These are phyloP conservation scores for Mastomys natalensis DNA, from an alignment of 2,113 vertebrate genomes.

Conservation along the genomic window DNA sequence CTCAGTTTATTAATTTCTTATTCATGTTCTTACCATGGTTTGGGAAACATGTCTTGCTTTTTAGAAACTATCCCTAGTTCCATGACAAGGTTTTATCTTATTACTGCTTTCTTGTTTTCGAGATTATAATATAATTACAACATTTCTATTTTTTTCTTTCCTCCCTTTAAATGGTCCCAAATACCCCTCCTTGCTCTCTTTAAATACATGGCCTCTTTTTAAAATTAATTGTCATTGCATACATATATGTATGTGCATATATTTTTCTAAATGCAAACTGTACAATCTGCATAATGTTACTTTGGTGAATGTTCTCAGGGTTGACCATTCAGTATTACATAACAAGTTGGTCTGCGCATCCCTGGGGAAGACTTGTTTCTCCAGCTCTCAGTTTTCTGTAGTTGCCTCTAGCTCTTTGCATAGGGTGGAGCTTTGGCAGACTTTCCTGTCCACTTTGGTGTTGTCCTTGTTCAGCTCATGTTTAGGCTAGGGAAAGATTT, in stretches of 20 bases:
- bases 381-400: neutral
- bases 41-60: conserved; percentile 60
- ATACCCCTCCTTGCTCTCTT: neutral
- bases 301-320: neutral
- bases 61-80: conserved; percentile 12
- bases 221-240: neutral
- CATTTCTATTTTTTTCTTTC: neutral
- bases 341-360: neutral
- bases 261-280: neutral
- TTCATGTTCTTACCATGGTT: neutral
- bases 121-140: neutral
- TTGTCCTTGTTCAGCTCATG: neutral
- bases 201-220: neutral
- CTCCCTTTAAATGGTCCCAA: no score
- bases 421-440: conserved; percentile 45
- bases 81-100: conserved; percentile 59
- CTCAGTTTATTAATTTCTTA: conserved; percentile 20
- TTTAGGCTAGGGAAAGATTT: neutral
- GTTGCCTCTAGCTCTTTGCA: neutral
- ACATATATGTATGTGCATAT: neutral
- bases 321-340: neutral
- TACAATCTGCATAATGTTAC: neutral
- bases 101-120: conserved; percentile 56
- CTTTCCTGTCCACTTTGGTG: conserved; percentile 59
- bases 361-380: neutral